These are phyloP conservation scores for Pseudomugil tenellus DNA, from an alignment of 2,797 vertebrate species.

Conservation along the genomic window DNA sequence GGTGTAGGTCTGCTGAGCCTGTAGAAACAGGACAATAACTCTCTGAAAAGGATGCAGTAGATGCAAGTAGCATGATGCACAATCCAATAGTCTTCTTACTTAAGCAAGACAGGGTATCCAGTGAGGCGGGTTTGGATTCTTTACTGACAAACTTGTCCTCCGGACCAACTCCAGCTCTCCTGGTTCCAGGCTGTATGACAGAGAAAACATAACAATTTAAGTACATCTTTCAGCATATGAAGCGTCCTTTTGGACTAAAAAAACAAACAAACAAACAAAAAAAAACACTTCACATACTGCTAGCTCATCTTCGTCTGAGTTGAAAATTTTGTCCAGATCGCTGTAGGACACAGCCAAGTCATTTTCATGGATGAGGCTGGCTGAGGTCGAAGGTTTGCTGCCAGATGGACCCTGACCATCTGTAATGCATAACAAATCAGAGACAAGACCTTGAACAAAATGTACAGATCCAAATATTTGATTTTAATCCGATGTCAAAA, in stretches of 20 bases:
- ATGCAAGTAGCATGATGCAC: background rate
- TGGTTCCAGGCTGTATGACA: constrained; percentile 87
- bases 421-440: constrained; percentile 49
- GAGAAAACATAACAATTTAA: background rate
- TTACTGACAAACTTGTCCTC: constrained; percentile 92
- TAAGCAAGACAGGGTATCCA: constrained; percentile 92
- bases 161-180: constrained; percentile 83
- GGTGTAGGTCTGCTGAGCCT: constrained; percentile 97
- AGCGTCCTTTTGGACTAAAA: no score
- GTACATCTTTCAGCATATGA: background rate
- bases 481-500: background rate
- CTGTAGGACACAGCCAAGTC: constrained; percentile 93
- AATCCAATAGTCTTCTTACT: constrained; percentile 83
- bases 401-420: constrained; percentile 89
- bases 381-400: constrained; percentile 90
- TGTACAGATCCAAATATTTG: background rate
- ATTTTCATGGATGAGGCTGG: constrained; percentile 94
- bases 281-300: constrained; percentile 79
- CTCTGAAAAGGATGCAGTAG: background rate
- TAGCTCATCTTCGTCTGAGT: constrained; percentile 95
- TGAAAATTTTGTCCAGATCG: constrained; percentile 96
- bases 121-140: constrained; percentile 86
- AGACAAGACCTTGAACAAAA: background rate
- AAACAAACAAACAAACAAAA: background rate
- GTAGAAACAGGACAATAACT: constrained; percentile 10